Percentiles rank a stretch among this genome's conserved stretches.
phyloP scores from a whole-genome alignment of 2,888 invertebrate species.

The Meghimatium bilineatum region DNA sequence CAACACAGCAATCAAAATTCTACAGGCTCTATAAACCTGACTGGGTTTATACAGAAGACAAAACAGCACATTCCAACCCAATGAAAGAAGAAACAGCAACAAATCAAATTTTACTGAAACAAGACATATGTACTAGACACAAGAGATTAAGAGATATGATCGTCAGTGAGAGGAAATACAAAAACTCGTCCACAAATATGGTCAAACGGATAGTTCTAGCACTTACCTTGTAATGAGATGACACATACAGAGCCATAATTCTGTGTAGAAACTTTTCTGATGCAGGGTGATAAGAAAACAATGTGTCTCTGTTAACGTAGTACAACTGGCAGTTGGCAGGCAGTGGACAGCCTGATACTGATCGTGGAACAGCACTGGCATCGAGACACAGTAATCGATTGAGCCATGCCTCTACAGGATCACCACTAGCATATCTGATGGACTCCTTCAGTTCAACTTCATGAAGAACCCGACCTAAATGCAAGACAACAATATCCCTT shows the following conservation, averaged over 20 bases:
- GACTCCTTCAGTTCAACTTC: conserved; percentile 90
- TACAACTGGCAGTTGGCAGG: conserved; percentile 91
- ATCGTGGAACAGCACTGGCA: conserved; percentile 83
- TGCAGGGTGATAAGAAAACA: conserved; percentile 97
- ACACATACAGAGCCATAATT: conserved; percentile 93
- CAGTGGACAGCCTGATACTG: conserved; percentile 89
- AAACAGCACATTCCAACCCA: too few relatives aligned
- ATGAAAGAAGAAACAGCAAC: too few relatives aligned
- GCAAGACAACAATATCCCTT: too few relatives aligned
- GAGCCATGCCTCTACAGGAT: conserved; percentile 93
- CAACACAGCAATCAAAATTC: too few relatives aligned
- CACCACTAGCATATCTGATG: conserved; percentile 90
- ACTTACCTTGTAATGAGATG: conserved; percentile 95
- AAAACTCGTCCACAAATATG: background rate
- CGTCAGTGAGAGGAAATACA: too few relatives aligned
- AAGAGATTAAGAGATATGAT: too few relatives aligned
- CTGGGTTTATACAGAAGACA: too few relatives aligned
- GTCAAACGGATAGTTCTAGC: too few relatives aligned
- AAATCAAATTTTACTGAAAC: too few relatives aligned
- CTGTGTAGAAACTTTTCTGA: conserved; percentile 89
- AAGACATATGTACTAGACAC: too few relatives aligned
- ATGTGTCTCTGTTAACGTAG: conserved; percentile 86
- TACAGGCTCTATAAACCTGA: too few relatives aligned
- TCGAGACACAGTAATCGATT: conserved; percentile 93
- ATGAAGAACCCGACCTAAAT: conserved; percentile 77